Base-by-base conservation (phyloP, 2,888 invertebrate genomes). In the Patella ulyssiponensis region DNA sequence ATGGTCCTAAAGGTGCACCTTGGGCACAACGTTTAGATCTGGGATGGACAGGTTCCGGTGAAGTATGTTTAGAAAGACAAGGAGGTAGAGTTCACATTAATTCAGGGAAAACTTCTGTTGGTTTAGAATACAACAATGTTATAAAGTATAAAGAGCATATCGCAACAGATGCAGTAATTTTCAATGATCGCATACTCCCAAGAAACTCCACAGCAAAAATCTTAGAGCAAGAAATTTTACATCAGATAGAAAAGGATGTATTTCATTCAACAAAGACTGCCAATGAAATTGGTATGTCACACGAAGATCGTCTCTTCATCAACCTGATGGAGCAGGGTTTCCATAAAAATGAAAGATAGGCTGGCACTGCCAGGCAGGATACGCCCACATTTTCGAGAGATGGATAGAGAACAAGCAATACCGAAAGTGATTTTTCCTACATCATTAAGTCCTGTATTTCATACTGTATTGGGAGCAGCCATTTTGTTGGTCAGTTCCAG, bases 31-130 rank as follows among this genome's bases (percentile, higher is more conserved):
- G 9, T 20, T 20, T 64, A 23, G 64, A 64, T 64, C 64, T 64
- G 11, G 64, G 64, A 20, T 64, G 20, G 64, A 64, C 20, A 3
- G 64, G 20, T 64, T 64, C 64, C 20, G 64, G 64, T 20, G 64
- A 64, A 64, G 20, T 64, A n/a, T 64, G 64, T 64, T 23, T 64
- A 4, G 64, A 64, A 2, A 20, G 64, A 64, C 64, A 64, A 20
- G 64, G 64, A 64, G 64, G 64, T 23, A 64, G 64, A 64, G 64
- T 64, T 9, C 64, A 64, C 20, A 23, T 64, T 23, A 64, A 64
- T 23, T 64, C 64, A 64, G 20, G 64, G 5, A n/a, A 23, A 7
- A 64, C 20, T 20, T 23, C 7, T 64, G 23, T 23, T 64, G 64
- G 64, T 20, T 64, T 64, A 64, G 20, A 64, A 64, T 23, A 64